Evolutionary conservation across 2,113 vertebrate species (phyloP), one percentile per base, ranked within the genome.

Genomic region (Triplophysa rosa): DNA sequence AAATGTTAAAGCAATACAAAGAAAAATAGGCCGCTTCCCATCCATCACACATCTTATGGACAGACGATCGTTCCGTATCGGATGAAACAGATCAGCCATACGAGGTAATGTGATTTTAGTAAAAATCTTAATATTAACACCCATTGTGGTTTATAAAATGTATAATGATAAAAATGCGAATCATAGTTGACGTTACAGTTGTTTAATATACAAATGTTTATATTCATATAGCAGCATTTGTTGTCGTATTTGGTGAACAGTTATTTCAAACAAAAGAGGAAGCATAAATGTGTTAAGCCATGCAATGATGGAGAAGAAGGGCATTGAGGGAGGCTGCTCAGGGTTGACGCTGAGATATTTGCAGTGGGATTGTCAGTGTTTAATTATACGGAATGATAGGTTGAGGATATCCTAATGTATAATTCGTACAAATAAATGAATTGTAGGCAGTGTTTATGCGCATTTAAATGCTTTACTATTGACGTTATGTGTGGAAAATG

Each of bases 21-120:
- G 68, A 14, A 64, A 82, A 74, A 82, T 68, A 82, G 63, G 37
- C n/a, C 63, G 52, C 52, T 72, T 66, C 52, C 56, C 40, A 26
- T 45, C 12, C 29, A n/a, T 10, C 64, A 29, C 17, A 63, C 66
- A 21, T 64, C 23, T 10, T 47, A 14, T 78, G 76, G 76, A 71
- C 37, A 26, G 62, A 52, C 54, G 40, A 17, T 70, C 40, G 77
- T 68, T 24, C 3, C 17, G 29, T 7, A 37, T 67, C 12, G 52
- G 49, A 40, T 61, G 54, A 63, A 67, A 64, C 17, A 62, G 45
- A 61, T 65, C 68, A 62, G 71, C 59, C 40, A 45, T 66, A 70
- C 16, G 87, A 90, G 90, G 87, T 92, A 90, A 86, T 87, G 88
- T 87, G 56, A 81, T 82, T 83, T 82, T 47, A 45, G 4, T 12